Percentiles rank a stretch among this genome's conserved stretches.
phyloP scores from a whole-genome alignment of 2,888 invertebrate genomes.

The Synergus itoensis region DNA sequence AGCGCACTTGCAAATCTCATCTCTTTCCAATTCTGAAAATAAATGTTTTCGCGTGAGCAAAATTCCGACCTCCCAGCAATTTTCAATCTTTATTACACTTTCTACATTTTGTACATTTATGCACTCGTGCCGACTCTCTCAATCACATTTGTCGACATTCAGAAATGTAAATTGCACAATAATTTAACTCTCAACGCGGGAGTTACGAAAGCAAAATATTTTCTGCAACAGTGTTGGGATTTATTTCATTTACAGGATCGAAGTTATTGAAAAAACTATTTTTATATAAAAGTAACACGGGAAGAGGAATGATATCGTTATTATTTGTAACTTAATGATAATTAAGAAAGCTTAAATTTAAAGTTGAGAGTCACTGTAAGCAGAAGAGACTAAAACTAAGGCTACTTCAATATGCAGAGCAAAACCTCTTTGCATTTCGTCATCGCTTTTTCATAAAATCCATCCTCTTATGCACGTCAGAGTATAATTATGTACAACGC shows the following conservation, averaged over 20 bases:
- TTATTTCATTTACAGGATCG: not conserved
- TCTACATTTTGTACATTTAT: slow-evolving; percentile 28
- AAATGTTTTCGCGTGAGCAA: slow-evolving; percentile 25
- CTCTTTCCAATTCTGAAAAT: slow-evolving; percentile 39
- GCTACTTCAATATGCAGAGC: slow-evolving; percentile 60
- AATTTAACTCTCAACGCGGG: not conserved
- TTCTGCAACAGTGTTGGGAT: not conserved
- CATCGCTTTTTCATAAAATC: slow-evolving; percentile 47
- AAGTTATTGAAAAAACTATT: not conserved
- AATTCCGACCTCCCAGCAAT: slow-evolving; percentile 32
- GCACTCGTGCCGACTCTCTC: not conserved
- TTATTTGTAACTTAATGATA: too few species aligned
- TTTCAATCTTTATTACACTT: slow-evolving; percentile 36
- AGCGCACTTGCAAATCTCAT: slow-evolving; percentile 41
- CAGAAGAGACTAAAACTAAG: too few species aligned
- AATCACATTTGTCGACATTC: slow-evolving; percentile 13
- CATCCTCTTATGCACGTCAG: too few species aligned
- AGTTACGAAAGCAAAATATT: not conserved
- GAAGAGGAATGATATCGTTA: too few species aligned
- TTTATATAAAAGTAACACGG: too few species aligned
- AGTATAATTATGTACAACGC: too few species aligned
- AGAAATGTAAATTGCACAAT: not conserved
- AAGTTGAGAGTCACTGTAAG: too few species aligned
- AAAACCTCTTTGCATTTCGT: slow-evolving; percentile 58
- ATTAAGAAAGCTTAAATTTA: too few species aligned